phyloP scores from a whole-genome alignment of 2,888 invertebrate species.

The Pachymerium ferrugineum region DNA sequence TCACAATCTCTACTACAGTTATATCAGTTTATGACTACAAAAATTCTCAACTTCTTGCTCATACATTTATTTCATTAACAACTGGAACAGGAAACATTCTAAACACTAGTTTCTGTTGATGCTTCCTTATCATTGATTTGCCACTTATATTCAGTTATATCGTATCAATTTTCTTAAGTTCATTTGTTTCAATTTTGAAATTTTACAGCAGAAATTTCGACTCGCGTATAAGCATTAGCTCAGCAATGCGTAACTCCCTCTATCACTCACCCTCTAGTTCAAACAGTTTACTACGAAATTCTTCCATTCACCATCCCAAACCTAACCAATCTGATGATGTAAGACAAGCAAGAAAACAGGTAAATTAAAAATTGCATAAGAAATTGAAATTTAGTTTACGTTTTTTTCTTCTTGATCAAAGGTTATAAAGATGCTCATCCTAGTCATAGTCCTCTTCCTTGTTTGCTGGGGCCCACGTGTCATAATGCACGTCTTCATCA shows the following conservation, averaged over 20 bases:
- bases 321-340: conserved; percentile 36
- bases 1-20: too few relatives aligned
- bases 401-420: conserved; percentile 35
- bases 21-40: too few relatives aligned
- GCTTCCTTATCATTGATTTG: too few relatives aligned
- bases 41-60: too few relatives aligned
- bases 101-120: too few relatives aligned
- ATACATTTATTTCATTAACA: too few relatives aligned
- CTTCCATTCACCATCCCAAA: not conserved
- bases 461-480: conserved; percentile 45
- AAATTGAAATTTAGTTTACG: not conserved
- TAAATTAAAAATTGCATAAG: not conserved
- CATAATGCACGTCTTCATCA: conserved; percentile 35
- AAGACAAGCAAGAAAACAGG: conserved; percentile 40
- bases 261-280: not conserved
- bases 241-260: conserved; percentile 9
- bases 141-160: too few relatives aligned
- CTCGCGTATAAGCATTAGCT: conserved; percentile 2
- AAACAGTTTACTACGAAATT: not conserved
- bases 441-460: conserved; percentile 46
- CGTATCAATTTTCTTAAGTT: too few relatives aligned
- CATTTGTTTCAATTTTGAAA: too few relatives aligned
- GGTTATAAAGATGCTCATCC: conserved; percentile 49
- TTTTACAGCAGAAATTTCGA: conserved; percentile 8
- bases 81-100: too few relatives aligned